phyloP scores from a whole-genome alignment of 2,888 invertebrate genomes.

The Lepidocyrtinus sp. region DNA sequence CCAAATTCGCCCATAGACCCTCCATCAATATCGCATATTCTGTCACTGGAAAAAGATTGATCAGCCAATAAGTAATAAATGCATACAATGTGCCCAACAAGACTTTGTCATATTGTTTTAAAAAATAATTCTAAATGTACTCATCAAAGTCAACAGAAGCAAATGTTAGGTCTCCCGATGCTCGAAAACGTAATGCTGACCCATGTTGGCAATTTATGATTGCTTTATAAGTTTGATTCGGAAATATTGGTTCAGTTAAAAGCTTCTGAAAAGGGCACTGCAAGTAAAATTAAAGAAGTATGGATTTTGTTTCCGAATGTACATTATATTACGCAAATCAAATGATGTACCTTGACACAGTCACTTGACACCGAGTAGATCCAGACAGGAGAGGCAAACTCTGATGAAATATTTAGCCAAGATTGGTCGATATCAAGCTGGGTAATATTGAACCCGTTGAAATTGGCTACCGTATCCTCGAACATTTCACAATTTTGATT shows the following conservation, averaged over 20 bases:
- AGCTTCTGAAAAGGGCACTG: slow-evolving; percentile 65
- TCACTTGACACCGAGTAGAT: slow-evolving; percentile 81
- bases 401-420: slow-evolving; percentile 75
- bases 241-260: no score
- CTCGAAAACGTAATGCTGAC: no score
- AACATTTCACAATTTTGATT: no score
- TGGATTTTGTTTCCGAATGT: no score
- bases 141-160: not conserved
- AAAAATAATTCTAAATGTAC: no score
- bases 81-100: not conserved
- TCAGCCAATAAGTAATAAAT: not conserved
- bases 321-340: not conserved
- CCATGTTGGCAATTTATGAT: no score
- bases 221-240: no score
- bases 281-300: not conserved
- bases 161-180: not conserved
- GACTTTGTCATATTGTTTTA: not conserved
- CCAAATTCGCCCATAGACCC: slow-evolving; percentile 70
- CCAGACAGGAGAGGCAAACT: slow-evolving; percentile 73
- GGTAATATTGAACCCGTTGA: slow-evolving; percentile 76
- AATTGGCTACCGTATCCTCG: no score
- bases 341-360: slow-evolving; percentile 75
- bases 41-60: not conserved
- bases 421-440: slow-evolving; percentile 80
- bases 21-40: slow-evolving; percentile 49